phyloP scores from a whole-genome alignment of 2,113 vertebrate species.

The Mixornis gularis region DNA sequence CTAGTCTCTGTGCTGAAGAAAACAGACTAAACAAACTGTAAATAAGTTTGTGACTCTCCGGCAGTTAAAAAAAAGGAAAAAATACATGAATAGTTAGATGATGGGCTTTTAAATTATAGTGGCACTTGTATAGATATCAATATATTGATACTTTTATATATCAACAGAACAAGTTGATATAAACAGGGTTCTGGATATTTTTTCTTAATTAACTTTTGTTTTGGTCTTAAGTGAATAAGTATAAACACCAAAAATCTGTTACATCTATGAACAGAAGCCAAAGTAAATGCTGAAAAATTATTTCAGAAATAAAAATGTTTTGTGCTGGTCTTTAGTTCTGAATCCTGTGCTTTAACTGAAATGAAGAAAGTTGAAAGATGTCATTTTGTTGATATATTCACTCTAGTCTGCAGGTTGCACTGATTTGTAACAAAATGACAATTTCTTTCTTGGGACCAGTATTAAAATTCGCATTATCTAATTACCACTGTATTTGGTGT shows the following conservation, averaged over 20 bases:
- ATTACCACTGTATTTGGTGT: background rate
- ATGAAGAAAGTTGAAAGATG: background rate
- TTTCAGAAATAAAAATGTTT: slow-evolving; percentile 50
- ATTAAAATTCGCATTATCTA: background rate
- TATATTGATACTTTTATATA: background rate
- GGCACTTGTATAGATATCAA: background rate
- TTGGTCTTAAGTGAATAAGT: slow-evolving; percentile 64
- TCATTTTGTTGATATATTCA: background rate
- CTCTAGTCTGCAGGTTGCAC: background rate
- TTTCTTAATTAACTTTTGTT: slow-evolving; percentile 72
- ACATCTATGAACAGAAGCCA: slow-evolving; percentile 56
- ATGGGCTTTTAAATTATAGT: background rate
- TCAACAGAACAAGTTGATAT: slow-evolving; percentile 31
- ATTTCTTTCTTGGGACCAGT: background rate
- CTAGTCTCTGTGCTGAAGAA: background rate
- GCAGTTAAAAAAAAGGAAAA: background rate
- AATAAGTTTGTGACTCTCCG: background rate
- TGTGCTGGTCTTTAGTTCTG: slow-evolving; percentile 5
- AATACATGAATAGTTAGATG: background rate
- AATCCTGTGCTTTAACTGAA: slow-evolving; percentile 39
- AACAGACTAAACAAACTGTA: background rate
- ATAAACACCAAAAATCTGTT: slow-evolving; percentile 67
- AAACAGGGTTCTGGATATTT: slow-evolving; percentile 57
- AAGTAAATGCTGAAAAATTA: slow-evolving; percentile 41
- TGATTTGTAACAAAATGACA: slow-evolving; percentile 10